These are phyloP conservation scores for Agrochola macilenta DNA, from an alignment of 2,888 invertebrate genomes.

Conservation along the genomic window DNA sequence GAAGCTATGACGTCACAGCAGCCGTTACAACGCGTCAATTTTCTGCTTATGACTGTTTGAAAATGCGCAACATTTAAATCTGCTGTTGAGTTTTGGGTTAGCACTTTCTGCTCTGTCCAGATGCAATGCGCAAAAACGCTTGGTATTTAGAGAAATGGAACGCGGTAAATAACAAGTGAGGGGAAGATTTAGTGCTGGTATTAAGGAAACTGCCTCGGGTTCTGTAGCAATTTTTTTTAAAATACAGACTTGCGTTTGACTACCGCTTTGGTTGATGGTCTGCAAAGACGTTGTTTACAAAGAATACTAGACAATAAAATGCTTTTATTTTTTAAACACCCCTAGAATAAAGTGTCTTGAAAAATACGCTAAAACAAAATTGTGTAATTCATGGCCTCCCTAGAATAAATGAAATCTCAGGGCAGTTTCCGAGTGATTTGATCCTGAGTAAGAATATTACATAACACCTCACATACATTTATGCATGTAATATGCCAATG, in stretches of 20 bases:
- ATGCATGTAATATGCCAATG: conserved; percentile 33
- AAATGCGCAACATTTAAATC: conserved; percentile 22
- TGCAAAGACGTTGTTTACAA: conserved; percentile 20
- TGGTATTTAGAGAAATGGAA: conserved; percentile 58
- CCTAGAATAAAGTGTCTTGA: too few relatives aligned
- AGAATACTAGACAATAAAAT: background rate
- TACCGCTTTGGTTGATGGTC: conserved; percentile 10
- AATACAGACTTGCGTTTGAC: conserved; percentile 22
- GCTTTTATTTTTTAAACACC: background rate
- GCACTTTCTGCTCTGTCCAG: conserved; percentile 29
- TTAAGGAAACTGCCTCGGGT: conserved; percentile 43
- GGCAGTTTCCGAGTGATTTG: background rate
- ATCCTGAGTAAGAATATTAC: conserved; percentile 8
- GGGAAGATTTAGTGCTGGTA: conserved; percentile 53
- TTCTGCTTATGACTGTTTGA: conserved; percentile 32
- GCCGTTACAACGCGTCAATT: conserved; percentile 48
- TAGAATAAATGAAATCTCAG: background rate
- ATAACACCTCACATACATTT: conserved; percentile 37
- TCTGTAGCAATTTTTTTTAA: conserved; percentile 23
- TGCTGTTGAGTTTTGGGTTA: conserved; percentile 45
- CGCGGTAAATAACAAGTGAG: conserved; percentile 57
- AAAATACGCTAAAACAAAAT: background rate
- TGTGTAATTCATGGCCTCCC: background rate
- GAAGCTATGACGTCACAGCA: conserved; percentile 41
- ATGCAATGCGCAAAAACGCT: conserved; percentile 57